A percentile compares a stretch with the other conserved stretches of the same genome.
Evolutionary conservation across 1,140 invertebrate species (phyloP).

Genomic region (Dreissena rostriformis): DNA sequence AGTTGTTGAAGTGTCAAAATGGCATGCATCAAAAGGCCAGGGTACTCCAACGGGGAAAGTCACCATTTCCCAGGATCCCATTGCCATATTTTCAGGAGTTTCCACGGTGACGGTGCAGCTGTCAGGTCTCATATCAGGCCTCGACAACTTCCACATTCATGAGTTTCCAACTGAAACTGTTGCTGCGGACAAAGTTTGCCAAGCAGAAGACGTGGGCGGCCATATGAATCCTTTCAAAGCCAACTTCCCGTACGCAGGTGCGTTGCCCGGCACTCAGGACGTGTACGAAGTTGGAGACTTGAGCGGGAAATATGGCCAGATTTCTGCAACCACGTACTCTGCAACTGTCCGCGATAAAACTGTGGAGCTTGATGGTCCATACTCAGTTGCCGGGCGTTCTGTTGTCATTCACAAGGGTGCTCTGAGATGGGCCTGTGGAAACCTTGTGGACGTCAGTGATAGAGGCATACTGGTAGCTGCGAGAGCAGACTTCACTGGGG

Average conservation of each 20-base stretch:
- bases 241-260: slow-evolving; percentile 54
- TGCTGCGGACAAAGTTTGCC: slow-evolving; percentile 91
- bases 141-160: slow-evolving; percentile 82
- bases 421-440: slow-evolving; percentile 83
- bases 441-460: slow-evolving; percentile 75
- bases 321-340: slow-evolving; percentile 81
- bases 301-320: slow-evolving; percentile 91
- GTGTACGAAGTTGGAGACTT: slow-evolving; percentile 90
- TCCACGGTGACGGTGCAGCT: slow-evolving; percentile 84
- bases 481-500: slow-evolving; percentile 83
- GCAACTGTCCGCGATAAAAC: slow-evolving; percentile 90
- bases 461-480: slow-evolving; percentile 50
- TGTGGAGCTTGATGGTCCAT: slow-evolving; percentile 90
- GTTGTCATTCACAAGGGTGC: slow-evolving; percentile 89
- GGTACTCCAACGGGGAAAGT: slow-evolving; percentile 57
- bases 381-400: slow-evolving; percentile 91
- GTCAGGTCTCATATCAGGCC: slow-evolving; percentile 82
- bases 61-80: slow-evolving; percentile 55
- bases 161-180: slow-evolving; percentile 82
- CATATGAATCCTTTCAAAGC: slow-evolving; percentile 83
- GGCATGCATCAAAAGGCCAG: slow-evolving; percentile 76
- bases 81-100: slow-evolving; percentile 80
- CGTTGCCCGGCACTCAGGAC: slow-evolving; percentile 86
- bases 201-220: slow-evolving; percentile 88
- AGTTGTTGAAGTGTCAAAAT: slow-evolving; percentile 67